Percentiles rank a stretch among this genome's conserved stretches.
These are phyloP conservation scores for Microctonus aethiopoides DNA, from an alignment of 2,888 invertebrate species.

Conservation along the genomic window DNA sequence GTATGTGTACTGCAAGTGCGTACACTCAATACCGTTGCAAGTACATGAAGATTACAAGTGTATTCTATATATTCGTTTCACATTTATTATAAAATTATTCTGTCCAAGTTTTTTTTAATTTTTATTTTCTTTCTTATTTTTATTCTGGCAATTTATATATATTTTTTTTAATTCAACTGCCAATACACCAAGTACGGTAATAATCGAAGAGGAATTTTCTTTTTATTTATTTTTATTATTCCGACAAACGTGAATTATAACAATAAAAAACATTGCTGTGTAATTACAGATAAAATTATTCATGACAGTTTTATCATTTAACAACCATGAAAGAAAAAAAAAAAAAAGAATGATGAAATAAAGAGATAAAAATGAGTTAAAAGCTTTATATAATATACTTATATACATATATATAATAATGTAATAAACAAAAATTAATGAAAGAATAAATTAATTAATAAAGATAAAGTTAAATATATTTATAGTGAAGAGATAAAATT, in stretches of 20 bases:
- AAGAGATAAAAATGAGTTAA: too few species aligned
- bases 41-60: neutral
- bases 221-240: too few species aligned
- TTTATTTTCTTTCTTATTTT: neutral
- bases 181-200: neutral
- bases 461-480: neutral
- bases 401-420: too few species aligned
- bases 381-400: too few species aligned
- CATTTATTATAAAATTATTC: neutral
- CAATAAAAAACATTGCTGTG: too few species aligned
- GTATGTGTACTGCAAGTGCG: conserved; percentile 39
- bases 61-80: conserved; percentile 10
- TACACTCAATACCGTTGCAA: conserved; percentile 37
- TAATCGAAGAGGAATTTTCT: too few species aligned
- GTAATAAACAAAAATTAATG: too few species aligned
- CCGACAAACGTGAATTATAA: too few species aligned
- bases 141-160: neutral
- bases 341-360: neutral
- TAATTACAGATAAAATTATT: neutral
- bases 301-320: neutral
- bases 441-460: neutral
- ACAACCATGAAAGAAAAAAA: neutral
- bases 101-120: neutral
- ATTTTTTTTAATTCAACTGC: neutral
- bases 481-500: too few species aligned